Percentiles rank a stretch among this genome's conserved stretches.
These are phyloP conservation scores for Venustaconcha ellipsiformis DNA, from an alignment of 1,140 invertebrate species.

Conservation along the genomic window DNA sequence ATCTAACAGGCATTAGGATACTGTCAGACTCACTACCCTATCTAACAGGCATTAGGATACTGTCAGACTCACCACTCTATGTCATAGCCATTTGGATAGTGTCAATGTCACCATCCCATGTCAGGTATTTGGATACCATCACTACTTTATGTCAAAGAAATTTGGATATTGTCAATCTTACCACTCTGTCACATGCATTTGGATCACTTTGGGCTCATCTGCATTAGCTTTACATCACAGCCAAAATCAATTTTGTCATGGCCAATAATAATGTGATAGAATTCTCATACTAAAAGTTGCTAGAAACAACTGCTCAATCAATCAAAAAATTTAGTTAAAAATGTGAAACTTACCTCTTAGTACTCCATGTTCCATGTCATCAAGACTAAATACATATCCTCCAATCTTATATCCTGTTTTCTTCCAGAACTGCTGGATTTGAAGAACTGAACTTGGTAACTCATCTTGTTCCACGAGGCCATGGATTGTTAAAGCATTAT, in stretches of 20 bases:
- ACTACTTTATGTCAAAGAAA: too few relatives aligned
- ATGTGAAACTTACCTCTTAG: slow-evolving; percentile 56
- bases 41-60: too few relatives aligned
- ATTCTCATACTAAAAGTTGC: not conserved
- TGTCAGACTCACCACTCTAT: too few relatives aligned
- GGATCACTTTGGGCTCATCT: too few relatives aligned
- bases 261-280: not conserved
- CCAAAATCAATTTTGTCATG: not conserved
- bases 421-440: slow-evolving; percentile 67
- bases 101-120: too few relatives aligned
- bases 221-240: too few relatives aligned
- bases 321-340: not conserved
- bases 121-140: too few relatives aligned
- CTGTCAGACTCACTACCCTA: too few relatives aligned
- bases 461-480: slow-evolving; percentile 49
- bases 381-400: slow-evolving; percentile 58
- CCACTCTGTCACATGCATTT: too few relatives aligned
- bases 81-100: too few relatives aligned
- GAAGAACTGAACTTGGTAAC: slow-evolving; percentile 61
- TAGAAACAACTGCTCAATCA: not conserved
- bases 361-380: slow-evolving; percentile 70
- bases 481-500: slow-evolving; percentile 67
- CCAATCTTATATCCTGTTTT: slow-evolving; percentile 65
- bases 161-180: too few relatives aligned
- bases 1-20: too few relatives aligned